Evolutionary conservation across 2,113 vertebrate species (phyloP).

Genomic region (Phyllostomus hastatus): DNA sequence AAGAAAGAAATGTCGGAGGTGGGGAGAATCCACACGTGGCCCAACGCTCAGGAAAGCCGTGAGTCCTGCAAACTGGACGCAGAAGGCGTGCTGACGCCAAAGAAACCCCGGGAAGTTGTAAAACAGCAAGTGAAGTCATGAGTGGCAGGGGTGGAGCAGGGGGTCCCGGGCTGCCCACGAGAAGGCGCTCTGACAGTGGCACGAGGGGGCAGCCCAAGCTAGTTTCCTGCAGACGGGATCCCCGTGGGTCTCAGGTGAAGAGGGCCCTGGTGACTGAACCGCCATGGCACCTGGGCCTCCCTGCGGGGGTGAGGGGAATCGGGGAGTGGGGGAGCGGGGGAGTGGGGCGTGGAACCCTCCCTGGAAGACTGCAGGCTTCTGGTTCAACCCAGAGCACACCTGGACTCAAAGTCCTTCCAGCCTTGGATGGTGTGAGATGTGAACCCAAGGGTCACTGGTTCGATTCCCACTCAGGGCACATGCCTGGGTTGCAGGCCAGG

Average conservation of each 20-base stretch:
- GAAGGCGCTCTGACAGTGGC: no score
- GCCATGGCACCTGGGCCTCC: neutral
- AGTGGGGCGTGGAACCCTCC: neutral
- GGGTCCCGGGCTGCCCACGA: neutral
- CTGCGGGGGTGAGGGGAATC: fast-evolving
- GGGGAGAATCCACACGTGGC: neutral
- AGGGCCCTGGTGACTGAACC: neutral
- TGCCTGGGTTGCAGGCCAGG: no score
- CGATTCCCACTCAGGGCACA: no score
- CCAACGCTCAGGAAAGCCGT: neutral
- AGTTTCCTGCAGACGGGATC: neutral
- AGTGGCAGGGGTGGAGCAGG: neutral
- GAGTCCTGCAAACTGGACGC: neutral
- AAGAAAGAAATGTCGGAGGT: neutral
- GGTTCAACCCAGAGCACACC: neutral
- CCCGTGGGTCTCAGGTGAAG: neutral
- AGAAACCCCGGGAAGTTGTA: neutral
- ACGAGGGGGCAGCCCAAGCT: no score
- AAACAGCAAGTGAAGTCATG: neutral
- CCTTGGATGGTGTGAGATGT: no score
- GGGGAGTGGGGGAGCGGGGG: no score
- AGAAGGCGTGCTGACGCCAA: neutral
- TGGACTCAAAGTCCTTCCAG: neutral
- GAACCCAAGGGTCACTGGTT: no score
- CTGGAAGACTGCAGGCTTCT: neutral